Evolutionary conservation across 2,888 invertebrate species (phyloP), one percentile per base, ranked within the genome.

Genomic region (Amitus sp.): DNA sequence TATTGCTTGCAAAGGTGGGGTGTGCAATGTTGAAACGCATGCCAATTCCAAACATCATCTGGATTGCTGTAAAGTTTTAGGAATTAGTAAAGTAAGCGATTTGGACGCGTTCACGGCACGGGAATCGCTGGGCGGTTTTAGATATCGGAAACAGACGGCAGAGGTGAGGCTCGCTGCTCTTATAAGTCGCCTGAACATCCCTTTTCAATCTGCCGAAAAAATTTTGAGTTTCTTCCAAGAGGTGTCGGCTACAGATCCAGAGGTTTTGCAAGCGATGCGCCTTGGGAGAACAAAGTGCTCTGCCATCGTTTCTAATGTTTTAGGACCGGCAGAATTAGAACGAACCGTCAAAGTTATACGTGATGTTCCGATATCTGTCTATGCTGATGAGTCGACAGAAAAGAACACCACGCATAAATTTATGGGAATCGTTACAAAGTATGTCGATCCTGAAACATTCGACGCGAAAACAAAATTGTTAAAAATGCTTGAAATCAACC

Each of bases 301-400:
- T 1, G 45, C 20, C 10, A 27, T 61, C 3, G 37, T 65, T 30
- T 18, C 45, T 12, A 65, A 57, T 18, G 57, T 61, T 18, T 19
- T 65, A 18, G 40, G 23, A 33, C 27, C 30, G 9, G 23, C 34
- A 13, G 53, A 55, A 45, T 34, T 40, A 3, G 42, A 53, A 18
- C 46, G 43, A 9, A 7, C 15, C 7, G 12, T 10, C 7, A 17
- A 39, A 2, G 2, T 15, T 39, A 13, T 39, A 2, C 12, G 7
- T 9, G 1, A 39, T 17, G 45, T 19, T 10, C 48, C 51, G 40
- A 62, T 62, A 47, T 49, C 62, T 19, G 47, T 45, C 15, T 39
- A 15, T 13, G 2, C 15, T 2, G 17, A 39, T 13, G 39, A 39
- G 15, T 15, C 39, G 4, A 13, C 39, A 5, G 39, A 39, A 15